Evolutionary conservation across 1,140 invertebrate genomes (phyloP).

Genomic region (Heterodera schachtii): DNA sequence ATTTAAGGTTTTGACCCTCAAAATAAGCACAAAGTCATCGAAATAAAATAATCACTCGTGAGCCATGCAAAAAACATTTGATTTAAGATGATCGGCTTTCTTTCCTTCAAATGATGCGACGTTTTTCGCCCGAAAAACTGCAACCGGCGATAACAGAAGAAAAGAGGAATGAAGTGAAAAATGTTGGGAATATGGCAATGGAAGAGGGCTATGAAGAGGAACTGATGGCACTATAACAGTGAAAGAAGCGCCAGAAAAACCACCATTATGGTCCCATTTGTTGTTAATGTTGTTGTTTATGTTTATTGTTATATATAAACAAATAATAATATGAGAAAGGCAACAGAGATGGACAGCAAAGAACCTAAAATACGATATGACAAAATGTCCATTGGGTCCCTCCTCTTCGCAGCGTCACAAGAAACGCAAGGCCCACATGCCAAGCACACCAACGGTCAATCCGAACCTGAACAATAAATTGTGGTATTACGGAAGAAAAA

Average conservation of each 20-base stretch:
- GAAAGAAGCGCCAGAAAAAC: neutral
- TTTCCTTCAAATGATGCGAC: conserved; percentile 23
- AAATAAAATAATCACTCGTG: no score
- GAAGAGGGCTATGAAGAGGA: conserved; percentile 31
- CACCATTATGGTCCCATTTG: neutral
- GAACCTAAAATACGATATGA: no score
- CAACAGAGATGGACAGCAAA: neutral
- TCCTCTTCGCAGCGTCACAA: conserved; percentile 21
- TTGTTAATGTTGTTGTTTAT: neutral
- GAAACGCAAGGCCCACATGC: conserved; percentile 62
- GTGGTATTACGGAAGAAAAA: neutral
- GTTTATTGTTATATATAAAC: neutral
- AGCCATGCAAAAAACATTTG: no score
- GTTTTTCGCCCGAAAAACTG: conserved; percentile 5
- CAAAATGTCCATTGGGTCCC: neutral
- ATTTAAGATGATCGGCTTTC: conserved; percentile 17
- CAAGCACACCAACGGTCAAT: conserved; percentile 53
- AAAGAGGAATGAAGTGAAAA: neutral
- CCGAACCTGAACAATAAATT: conserved; percentile 60
- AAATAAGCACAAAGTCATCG: no score
- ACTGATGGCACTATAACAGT: neutral
- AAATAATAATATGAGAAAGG: neutral
- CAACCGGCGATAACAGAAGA: neutral
- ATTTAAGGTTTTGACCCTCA: neutral
- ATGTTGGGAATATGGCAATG: conserved; percentile 1